Evolutionary conservation across 37 sponge, comb jelly and placozoan species (phyloP).

Genomic region (Beroe forskalii): DNA sequence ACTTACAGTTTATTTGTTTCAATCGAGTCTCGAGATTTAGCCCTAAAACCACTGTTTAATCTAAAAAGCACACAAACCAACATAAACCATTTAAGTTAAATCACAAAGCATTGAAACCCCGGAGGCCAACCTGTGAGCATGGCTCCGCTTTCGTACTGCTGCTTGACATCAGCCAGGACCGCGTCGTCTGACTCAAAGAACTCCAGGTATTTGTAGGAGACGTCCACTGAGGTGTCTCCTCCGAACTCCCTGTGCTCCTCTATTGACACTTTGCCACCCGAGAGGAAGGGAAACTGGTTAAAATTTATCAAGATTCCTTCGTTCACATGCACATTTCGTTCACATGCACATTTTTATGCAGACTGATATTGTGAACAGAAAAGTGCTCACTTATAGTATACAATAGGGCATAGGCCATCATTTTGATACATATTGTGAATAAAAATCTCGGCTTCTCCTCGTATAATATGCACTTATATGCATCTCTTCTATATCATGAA

Average conservation of each 20-base stretch:
- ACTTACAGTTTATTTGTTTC: too few relatives aligned
- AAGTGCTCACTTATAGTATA: too few relatives aligned
- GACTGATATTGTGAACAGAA: too few relatives aligned
- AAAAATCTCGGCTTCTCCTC: too few relatives aligned
- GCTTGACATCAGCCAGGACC: conserved; percentile 76
- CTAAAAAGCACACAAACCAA: too few relatives aligned
- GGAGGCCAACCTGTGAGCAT: conserved; percentile 85
- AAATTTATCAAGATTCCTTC: neutral
- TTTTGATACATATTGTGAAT: too few relatives aligned
- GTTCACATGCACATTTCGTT: neutral
- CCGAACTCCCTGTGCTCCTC: conserved; percentile 94
- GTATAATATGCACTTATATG: too few relatives aligned
- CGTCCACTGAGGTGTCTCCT: conserved; percentile 91
- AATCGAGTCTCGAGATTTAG: neutral
- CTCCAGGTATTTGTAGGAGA: conserved; percentile 93
- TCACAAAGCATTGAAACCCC: too few relatives aligned
- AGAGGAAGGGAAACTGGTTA: neutral
- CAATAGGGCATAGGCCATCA: too few relatives aligned
- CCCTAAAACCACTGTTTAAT: neutral
- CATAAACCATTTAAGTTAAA: too few relatives aligned
- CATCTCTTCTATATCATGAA: too few relatives aligned
- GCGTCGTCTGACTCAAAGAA: conserved; percentile 96
- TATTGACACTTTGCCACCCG: conserved; percentile 79
- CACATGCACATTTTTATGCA: too few relatives aligned
- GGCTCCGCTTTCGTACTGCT: conserved; percentile 85